Evolutionary conservation across 2,113 vertebrate genomes (phyloP).

Genomic region (Corythoichthys intestinalis): DNA sequence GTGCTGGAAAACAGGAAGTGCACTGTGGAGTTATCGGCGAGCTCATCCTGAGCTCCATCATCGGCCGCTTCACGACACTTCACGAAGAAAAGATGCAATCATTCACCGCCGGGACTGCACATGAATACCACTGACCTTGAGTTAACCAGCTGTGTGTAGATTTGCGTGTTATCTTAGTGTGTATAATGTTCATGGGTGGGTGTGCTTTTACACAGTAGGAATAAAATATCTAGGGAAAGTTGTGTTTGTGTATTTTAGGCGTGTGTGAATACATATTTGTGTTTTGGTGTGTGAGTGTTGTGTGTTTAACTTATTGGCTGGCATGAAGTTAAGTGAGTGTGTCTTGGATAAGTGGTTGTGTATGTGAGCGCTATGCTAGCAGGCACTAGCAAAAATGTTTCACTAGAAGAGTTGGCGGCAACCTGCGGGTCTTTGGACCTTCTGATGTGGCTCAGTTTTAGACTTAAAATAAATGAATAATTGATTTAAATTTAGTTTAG

Average conservation of each 20-base stretch:
- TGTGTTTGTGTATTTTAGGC: neutral
- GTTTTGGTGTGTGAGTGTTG: neutral
- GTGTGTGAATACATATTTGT: neutral
- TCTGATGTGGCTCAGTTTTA: too few relatives aligned
- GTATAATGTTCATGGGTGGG: neutral
- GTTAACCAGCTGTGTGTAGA: neutral
- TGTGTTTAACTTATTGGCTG: neutral
- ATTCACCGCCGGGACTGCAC: neutral
- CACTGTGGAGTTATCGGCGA: constrained; percentile 61
- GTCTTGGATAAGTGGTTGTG: constrained; percentile 4
- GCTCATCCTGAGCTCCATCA: constrained; percentile 48
- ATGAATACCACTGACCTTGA: neutral
- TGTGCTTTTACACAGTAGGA: neutral
- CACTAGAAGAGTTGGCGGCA: too few relatives aligned
- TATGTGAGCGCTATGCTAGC: neutral
- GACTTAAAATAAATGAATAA: too few relatives aligned
- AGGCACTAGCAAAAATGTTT: too few relatives aligned
- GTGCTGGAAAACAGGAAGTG: constrained; percentile 72
- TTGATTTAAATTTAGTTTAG: too few relatives aligned
- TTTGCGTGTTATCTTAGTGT: constrained; percentile 8
- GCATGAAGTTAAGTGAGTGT: constrained; percentile 2
- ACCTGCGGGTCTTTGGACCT: too few relatives aligned
- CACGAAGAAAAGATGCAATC: neutral
- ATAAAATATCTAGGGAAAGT: neutral
- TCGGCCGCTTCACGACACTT: neutral